Evolutionary conservation across 2,113 vertebrate genomes (phyloP).

Genomic region (Chlamydotis undulata): DNA sequence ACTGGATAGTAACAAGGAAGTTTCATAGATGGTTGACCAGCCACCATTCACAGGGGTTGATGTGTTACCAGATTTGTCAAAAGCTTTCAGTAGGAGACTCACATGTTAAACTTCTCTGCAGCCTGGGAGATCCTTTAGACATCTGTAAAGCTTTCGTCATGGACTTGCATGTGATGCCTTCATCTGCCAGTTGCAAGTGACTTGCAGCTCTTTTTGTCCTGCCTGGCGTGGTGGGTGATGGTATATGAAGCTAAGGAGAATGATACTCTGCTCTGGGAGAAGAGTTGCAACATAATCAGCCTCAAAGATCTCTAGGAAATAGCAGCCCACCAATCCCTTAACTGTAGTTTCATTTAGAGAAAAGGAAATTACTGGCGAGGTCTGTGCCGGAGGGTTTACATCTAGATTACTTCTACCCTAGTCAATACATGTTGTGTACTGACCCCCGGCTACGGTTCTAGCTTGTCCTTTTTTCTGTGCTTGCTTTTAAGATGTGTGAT

Average conservation of each 20-base stretch:
- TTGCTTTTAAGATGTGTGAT: neutral
- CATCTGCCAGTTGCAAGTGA: neutral
- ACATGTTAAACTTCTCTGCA: neutral
- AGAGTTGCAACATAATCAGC: neutral
- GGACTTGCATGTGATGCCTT: neutral
- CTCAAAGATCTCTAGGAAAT: neutral
- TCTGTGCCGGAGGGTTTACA: neutral
- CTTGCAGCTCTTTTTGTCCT: neutral
- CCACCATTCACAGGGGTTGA: neutral
- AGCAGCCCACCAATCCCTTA: neutral
- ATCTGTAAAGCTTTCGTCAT: neutral
- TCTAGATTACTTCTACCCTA: neutral
- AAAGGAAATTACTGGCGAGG: neutral
- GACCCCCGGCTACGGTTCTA: neutral
- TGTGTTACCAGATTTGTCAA: neutral
- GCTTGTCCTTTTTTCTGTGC: neutral
- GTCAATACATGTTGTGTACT: neutral
- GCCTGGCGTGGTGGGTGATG: neutral
- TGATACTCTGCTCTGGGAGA: neutral
- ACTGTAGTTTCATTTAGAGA: neutral
- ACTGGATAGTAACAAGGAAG: neutral
- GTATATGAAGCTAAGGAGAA: neutral
- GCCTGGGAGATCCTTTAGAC: neutral
- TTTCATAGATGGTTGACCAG: neutral
- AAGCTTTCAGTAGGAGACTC: neutral